A percentile compares a stretch with the other conserved stretches of the same genome.
Evolutionary conservation across 2,113 vertebrate genomes (phyloP).

Genomic region (Plotosus lineatus): DNA sequence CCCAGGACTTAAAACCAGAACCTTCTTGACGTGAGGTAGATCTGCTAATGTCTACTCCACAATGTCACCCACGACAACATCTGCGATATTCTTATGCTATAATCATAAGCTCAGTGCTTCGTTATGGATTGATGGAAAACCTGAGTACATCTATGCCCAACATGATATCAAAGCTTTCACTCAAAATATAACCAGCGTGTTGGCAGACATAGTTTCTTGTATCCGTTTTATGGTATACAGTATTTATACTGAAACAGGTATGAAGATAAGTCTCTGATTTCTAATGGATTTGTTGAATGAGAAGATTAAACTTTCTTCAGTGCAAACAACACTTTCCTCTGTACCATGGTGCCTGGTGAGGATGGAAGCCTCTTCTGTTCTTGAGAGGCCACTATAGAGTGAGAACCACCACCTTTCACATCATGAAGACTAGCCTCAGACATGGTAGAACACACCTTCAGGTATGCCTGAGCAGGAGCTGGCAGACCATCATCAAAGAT

Average conservation of each 20-base stretch:
- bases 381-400: conserved; percentile 47
- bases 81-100: background rate
- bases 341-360: conserved; percentile 66
- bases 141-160: background rate
- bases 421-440: conserved; percentile 67
- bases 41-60: too few relatives aligned
- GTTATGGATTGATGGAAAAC: background rate
- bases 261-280: background rate
- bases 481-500: conserved; percentile 75
- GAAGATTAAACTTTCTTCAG: conserved; percentile 63
- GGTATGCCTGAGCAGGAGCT: conserved; percentile 74
- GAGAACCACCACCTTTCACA: conserved; percentile 51
- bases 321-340: conserved; percentile 73
- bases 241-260: background rate
- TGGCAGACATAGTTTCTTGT: too few relatives aligned
- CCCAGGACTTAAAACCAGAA: too few relatives aligned
- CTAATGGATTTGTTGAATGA: background rate
- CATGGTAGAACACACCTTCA: conserved; percentile 72
- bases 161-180: background rate
- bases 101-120: background rate
- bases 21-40: too few relatives aligned
- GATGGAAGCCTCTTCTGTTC: conserved; percentile 52
- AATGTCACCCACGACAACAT: background rate
- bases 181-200: too few relatives aligned
- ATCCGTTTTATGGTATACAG: too few relatives aligned